Conservation (phyloP, 1,140 invertebrate species). For the Thaumetopoea pityocampa region DNA sequence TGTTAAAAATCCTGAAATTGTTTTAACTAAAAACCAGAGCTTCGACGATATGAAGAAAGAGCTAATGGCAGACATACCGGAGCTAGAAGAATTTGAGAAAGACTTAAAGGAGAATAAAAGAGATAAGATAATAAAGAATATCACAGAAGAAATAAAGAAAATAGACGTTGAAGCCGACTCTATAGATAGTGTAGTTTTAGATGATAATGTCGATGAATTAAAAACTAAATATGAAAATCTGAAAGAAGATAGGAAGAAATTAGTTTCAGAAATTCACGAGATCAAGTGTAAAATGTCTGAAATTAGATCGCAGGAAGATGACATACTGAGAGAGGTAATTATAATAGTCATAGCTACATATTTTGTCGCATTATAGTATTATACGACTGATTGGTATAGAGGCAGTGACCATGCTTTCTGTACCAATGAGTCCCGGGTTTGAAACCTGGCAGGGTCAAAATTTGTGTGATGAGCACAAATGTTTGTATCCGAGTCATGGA, state of each 20-base stretch:
- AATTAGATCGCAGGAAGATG: slow-evolving; percentile 88
- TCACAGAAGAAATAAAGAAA: slow-evolving; percentile 54
- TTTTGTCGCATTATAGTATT: no score
- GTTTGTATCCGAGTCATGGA: no score
- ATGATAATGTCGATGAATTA: slow-evolving; percentile 65
- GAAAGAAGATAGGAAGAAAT: slow-evolving; percentile 77
- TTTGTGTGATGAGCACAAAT: no score
- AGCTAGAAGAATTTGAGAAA: slow-evolving; percentile 69
- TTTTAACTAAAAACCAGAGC: slow-evolving; percentile 53
- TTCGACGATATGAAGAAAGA: slow-evolving; percentile 73
- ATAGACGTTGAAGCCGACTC: slow-evolving; percentile 56
- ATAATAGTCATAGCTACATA: no score
- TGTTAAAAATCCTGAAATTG: slow-evolving; percentile 19
- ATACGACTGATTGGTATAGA: no score
- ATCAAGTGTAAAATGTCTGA: slow-evolving; percentile 87
- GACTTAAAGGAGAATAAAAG: slow-evolving; percentile 62
- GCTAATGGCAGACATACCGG: slow-evolving; percentile 72
- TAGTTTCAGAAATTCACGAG: slow-evolving; percentile 76
- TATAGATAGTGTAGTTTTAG: slow-evolving; percentile 55
- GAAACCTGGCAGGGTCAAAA: no score
- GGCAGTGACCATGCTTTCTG: no score
- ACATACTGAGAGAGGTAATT: slow-evolving; percentile 87
- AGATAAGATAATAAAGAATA: slow-evolving; percentile 55
- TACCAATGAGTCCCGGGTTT: no score
- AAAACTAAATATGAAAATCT: slow-evolving; percentile 69